These are phyloP conservation scores for Myiozetetes cayanensis DNA, from an alignment of 2,113 vertebrate genomes.

Conservation along the genomic window DNA sequence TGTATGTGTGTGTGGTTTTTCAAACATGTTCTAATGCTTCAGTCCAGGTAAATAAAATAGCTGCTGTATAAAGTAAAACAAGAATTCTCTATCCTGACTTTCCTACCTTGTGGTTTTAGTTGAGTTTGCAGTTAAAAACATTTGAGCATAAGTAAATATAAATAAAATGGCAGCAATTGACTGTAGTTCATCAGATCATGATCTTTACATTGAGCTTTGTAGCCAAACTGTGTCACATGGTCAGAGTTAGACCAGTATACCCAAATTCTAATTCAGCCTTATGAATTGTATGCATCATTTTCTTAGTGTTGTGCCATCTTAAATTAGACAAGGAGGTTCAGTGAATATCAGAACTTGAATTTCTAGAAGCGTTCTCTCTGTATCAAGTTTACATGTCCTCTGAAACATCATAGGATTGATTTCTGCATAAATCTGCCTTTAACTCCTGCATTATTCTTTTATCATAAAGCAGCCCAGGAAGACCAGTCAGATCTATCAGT, in stretches of 20 bases:
- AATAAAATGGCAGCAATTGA: background rate
- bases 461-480: background rate
- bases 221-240: background rate
- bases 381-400: background rate
- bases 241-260: background rate
- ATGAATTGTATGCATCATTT: background rate
- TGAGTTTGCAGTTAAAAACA: background rate
- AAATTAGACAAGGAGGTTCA: background rate
- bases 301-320: background rate
- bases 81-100: constrained; percentile 15
- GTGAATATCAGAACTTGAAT: background rate
- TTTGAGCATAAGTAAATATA: background rate
- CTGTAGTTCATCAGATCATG: background rate
- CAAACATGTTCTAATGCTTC: background rate
- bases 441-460: background rate
- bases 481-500: background rate
- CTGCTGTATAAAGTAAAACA: background rate
- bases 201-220: background rate
- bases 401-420: background rate
- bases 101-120: background rate
- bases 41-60: background rate
- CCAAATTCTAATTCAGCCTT: background rate
- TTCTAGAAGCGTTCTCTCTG: background rate
- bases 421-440: background rate
- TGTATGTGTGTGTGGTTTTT: background rate